Evolutionary conservation across 2,888 invertebrate species (phyloP), one percentile per base, ranked within the genome.

Genomic region (Tetrapedia diversipes): DNA sequence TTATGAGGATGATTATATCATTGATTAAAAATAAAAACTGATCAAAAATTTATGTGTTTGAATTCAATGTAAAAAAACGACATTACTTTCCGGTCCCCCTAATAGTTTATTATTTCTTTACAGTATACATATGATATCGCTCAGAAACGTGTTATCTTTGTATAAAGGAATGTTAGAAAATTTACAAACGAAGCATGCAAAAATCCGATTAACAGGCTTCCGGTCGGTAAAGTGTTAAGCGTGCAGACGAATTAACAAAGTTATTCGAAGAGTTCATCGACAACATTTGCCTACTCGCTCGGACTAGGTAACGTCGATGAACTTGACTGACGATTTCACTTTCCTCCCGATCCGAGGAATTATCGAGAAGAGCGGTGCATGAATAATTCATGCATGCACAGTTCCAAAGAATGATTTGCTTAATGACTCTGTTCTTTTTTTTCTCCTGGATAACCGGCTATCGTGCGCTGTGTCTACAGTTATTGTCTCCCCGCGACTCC

Each of bases 331-430:
- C 65, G 77, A 70, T 84, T 84, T 84, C 84, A 84, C 84, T 84
- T 84, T 84, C 80, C 80, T 66, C 60, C 47, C 53, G 81, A 75
- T 80, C 77, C 77, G 73, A 56, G 66, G 73, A 80, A 84, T 82
- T 80, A 80, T 84, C 75, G 78, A 76, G 84, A 84, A 79, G 83
- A 84, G 39, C 70, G 66, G 49, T 65, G 74, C 77, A 80, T 84
- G 84, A 82, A 84, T 84, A 81, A 84, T 84, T 82, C 82, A 84
- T 84, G 74, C 70, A 27, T 64, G 74, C 80, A 74, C 77, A 79
- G 83, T 83, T 83, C 80, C 81, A 79, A 78, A 83, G 84, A 78
- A 85, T 80, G 85, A 84, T 76, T 79, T 73, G 80, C 80, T 85
- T 86, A 86, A 86, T 82, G 82, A 78, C 78, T 80, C 69, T 8